Evolutionary conservation across 2,797 vertebrate genomes (phyloP), one percentile per base, ranked within the genome.

Genomic region (Myotis vivesi): DNA sequence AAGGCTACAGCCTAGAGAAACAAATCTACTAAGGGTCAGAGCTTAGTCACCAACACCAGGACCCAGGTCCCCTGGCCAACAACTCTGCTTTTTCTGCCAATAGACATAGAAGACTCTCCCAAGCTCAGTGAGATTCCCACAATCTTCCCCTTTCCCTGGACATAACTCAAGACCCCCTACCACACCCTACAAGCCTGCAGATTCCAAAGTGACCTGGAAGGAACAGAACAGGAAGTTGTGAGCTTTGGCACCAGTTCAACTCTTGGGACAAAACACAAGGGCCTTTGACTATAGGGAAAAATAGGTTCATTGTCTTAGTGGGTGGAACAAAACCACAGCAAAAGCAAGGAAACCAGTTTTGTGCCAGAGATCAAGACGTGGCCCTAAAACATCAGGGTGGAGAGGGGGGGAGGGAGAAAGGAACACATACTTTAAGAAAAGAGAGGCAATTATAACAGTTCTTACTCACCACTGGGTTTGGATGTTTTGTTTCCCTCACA

Each of bases 211-310:
- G 89, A 92, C 75, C 15, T 44, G 49, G 28, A 76, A 94, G 33
- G 36, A 86, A 46, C 53, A 53, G 66, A 96, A 81, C 64, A 66
- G 91, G 73, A 92, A 97, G 59, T 20, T 0, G 6, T n/a, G n/a
- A 95, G 71, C 51, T 28, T 57, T 86, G 91, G 91, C 91, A 76
- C 23, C 28, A 59, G 68, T 81, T 94, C 80, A 71, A 92, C 41
- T 66, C 87, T 82, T 55, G 10, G 19, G 28, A 11, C 81, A 80
- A 82, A 96, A 97, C 95, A 96, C 51, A 91, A 92, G 68, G 72
- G 86, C 95, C 94, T 97, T 95, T 96, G 91, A 97, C 73, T 73
- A 75, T 2, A 72, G 71, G 23, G 44, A 77, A 92, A 85, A 97
- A 94, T 91, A 66, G 87, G 36, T 19, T 62, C 73, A 93, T 97